phyloP scores from a whole-genome alignment of 2,113 vertebrate genomes.

The Sporophila hypoxantha region DNA sequence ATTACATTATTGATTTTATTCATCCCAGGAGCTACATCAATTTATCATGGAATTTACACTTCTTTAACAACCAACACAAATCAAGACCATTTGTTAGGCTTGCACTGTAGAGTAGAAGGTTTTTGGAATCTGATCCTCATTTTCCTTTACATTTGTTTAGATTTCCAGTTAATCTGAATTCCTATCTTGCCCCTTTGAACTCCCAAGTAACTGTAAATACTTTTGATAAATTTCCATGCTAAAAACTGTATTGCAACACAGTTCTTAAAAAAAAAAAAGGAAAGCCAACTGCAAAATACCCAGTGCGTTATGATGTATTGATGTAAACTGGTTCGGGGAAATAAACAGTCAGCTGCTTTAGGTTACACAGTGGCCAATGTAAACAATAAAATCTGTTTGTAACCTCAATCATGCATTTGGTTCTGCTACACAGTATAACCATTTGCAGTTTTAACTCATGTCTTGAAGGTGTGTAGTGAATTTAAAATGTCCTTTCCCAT shows the following conservation, averaged over 20 bases:
- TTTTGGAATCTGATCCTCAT: slow-evolving; percentile 19
- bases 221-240: slow-evolving; percentile 28
- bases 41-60: slow-evolving; percentile 52
- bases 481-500: neutral
- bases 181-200: slow-evolving; percentile 47
- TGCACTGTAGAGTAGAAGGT: neutral
- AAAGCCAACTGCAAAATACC: neutral
- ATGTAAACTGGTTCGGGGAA: neutral
- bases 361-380: neutral
- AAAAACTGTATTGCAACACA: slow-evolving; percentile 44
- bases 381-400: slow-evolving; percentile 1
- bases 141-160: slow-evolving; percentile 44
- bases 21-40: slow-evolving; percentile 24
- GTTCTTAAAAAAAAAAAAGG: neutral
- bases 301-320: neutral
- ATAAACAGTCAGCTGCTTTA: neutral
- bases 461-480: neutral
- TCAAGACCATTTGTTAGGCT: slow-evolving; percentile 40
- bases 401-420: neutral
- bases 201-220: slow-evolving; percentile 39
- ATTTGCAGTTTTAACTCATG: neutral
- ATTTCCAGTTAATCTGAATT: slow-evolving; percentile 55
- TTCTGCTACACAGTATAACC: neutral
- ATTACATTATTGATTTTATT: slow-evolving; percentile 53
- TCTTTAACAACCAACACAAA: slow-evolving; percentile 44